These are phyloP conservation scores for Nesogale talazaci DNA, from an alignment of 2,113 vertebrate genomes.

Conservation along the genomic window DNA sequence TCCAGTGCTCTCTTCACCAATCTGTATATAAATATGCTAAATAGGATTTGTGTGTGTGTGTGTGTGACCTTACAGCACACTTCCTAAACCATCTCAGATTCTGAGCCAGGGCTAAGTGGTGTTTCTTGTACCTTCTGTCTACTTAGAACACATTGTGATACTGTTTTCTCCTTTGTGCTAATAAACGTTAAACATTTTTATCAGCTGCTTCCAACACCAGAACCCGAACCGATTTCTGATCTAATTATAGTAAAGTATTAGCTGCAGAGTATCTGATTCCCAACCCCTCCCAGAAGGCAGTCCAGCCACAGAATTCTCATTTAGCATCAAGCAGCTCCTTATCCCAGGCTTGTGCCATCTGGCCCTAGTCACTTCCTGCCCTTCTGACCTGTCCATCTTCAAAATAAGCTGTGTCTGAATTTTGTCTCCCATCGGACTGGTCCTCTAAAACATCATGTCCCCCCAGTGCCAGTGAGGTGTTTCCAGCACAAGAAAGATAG, in stretches of 20 bases:
- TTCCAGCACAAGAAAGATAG: not conserved
- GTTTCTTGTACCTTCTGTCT: slow-evolving; percentile 35
- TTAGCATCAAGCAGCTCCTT: slow-evolving; percentile 11
- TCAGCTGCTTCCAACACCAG: slow-evolving; percentile 15
- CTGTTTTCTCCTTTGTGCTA: slow-evolving; percentile 40
- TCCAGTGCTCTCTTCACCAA: slow-evolving; percentile 38
- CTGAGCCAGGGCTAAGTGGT: not conserved
- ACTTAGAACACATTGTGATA: slow-evolving; percentile 5
- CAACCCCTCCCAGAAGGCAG: not conserved
- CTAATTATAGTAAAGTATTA: slow-evolving; percentile 38
- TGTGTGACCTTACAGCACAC: not conserved
- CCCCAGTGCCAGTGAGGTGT: not conserved
- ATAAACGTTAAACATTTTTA: slow-evolving; percentile 38
- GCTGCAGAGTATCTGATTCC: slow-evolving; percentile 12
- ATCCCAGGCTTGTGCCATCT: slow-evolving; percentile 27
- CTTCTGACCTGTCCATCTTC: slow-evolving; percentile 38
- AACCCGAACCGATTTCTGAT: slow-evolving; percentile 18
- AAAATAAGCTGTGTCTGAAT: not conserved
- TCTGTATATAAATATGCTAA: slow-evolving; percentile 47
- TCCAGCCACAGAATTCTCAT: not conserved
- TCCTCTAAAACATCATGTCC: not conserved
- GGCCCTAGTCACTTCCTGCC: not conserved
- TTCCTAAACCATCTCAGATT: slow-evolving; percentile 36
- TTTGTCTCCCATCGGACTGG: not conserved
- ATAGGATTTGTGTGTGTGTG: not conserved